Conservation (phyloP, 2,113 vertebrate genomes). For the Colius striatus region DNA sequence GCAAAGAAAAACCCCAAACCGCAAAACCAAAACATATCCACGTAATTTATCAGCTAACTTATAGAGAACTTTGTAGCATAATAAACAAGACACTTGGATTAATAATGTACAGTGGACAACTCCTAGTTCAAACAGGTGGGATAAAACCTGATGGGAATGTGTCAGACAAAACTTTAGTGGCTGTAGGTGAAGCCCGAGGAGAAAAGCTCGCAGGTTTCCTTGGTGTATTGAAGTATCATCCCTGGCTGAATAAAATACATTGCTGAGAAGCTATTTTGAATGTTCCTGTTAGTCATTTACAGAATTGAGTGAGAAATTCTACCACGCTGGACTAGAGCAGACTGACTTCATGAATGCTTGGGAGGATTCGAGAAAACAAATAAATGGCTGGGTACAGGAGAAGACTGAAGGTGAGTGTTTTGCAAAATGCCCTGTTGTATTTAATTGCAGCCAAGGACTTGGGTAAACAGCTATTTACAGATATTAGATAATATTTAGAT, state of each 20-base stretch:
- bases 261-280: not conserved
- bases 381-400: constrained; percentile 89
- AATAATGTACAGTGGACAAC: not conserved
- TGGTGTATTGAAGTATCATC: not conserved
- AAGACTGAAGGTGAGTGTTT: constrained; percentile 85
- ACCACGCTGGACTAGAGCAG: constrained; percentile 83
- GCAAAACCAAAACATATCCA: too few relatives aligned
- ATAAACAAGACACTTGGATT: not conserved
- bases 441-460: not conserved
- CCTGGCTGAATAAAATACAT: not conserved
- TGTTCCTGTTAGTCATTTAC: constrained; percentile 78
- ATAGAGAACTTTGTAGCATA: not conserved
- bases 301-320: constrained; percentile 81
- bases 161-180: not conserved
- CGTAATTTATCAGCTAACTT: not conserved
- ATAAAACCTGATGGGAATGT: not conserved
- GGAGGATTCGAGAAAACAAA: constrained; percentile 80
- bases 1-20: not conserved
- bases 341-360: constrained; percentile 81
- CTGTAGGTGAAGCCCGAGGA: accelerated
- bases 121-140: not conserved
- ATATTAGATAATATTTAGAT: not conserved
- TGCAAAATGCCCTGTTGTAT: not conserved
- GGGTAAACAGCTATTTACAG: not conserved
- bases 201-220: accelerated